Evolutionary conservation across 2,113 vertebrate genomes (phyloP), one percentile per base, ranked within the genome.

Genomic region (Rafetus swinhoei): DNA sequence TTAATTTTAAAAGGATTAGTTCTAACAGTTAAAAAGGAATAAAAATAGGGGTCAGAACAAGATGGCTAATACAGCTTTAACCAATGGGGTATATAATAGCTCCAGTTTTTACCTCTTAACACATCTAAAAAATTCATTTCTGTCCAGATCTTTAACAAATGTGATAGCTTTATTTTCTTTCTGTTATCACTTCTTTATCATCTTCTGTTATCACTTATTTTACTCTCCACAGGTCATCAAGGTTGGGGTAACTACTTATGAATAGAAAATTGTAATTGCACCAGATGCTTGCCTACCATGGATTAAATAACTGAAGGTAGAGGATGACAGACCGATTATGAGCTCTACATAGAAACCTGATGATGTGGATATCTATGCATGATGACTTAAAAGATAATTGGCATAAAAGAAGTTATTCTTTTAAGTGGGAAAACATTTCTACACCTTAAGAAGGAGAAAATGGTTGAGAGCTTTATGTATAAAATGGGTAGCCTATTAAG

Each of bases 1-100:
- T 93, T 87, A 82, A 91, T 50, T 35, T 94, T 62, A 96, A 94
- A 95, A 82, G 72, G 9, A 72, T 35, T 35, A 35, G 65, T 95
- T 54, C 14, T 82, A 62, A 84, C 93, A 85, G 52, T 82, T 80
- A 81, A 69, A 85, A 93, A 90, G 35, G 77, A 90, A 85, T 83
- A 55, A 82, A 93, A 82, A 54, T 80, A 87, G 45, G 32, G 14
- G 52, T 83, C 12, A 85, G 84, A 95, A 88, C 25, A 91, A 35
- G 79, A 56, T n/a, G 45, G 82, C 54, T 88, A 84, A 65, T 89
- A 80, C 1, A 0, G 53, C 82, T 87, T 84, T 77, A 84, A 82
- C 72, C 35, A 53, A 12, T 32, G 85, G 27, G 45, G 88, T 79
- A 88, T 94, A 86, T 5, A 1, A n/a, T 53, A 25, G 4, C 39